Evolutionary conservation across 1,140 invertebrate species (phyloP), one percentile per base, ranked within the genome.

Genomic region (Orius laevigatus): DNA sequence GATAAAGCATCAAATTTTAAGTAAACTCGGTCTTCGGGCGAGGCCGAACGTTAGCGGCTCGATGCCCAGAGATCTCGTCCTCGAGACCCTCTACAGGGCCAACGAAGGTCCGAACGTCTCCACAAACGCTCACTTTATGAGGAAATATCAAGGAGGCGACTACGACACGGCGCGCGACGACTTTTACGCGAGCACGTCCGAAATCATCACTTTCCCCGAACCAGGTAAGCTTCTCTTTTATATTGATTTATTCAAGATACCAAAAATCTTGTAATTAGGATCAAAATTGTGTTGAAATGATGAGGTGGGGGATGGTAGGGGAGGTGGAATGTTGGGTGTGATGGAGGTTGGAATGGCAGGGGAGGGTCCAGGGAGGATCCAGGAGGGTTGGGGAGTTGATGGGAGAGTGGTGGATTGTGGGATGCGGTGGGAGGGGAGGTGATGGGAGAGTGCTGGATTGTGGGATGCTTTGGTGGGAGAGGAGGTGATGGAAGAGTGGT

Each of bases 151-250:
- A 25, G 25, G 25, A 25, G 25, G 25, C 25, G 66, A 67, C 36
- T 66, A 70, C 32, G 70, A 71, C 12, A 15, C 35, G 33, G 44
- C 42, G 10, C 25, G 31, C 48, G 80, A 84, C 57, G 80, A 83
- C 56, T 83, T 79, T 59, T 82, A 80, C 62, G 81, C 77, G 9
- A 74, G 75, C 51, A 84, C 81, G 4, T 79, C 79, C 18, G 81
- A 85, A 63, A 83, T 86, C 56, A 84, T 85, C 55, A 76, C 79
- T 10, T 86, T 86, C 60, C 80, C 81, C 4, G 81, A 84, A 61
- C 75, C 76, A 65, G 82, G 82, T 84, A 67, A 73, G 70, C 63
- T 25, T 6, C 33, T 45, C n/a, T 8, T 44, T 16, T 18, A 12
- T 20, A 18, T 41, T 48, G 18, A 15, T 10, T 36, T 10, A 9